Evolutionary conservation across 1,140 invertebrate species (phyloP), one percentile per base, ranked within the genome.

Genomic region (Euura saliciscinereae): DNA sequence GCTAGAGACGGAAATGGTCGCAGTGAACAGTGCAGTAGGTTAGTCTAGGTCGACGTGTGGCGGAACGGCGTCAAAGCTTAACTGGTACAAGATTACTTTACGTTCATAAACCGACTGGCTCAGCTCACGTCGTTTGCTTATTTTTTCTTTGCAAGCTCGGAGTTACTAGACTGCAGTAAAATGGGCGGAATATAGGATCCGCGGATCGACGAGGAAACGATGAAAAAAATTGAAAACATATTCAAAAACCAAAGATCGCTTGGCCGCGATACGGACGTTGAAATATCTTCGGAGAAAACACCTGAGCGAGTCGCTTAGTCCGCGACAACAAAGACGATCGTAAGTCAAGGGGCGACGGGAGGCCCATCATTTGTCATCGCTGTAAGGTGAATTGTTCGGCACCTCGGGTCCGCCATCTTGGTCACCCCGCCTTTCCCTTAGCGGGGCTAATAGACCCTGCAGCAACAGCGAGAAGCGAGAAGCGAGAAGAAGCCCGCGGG

Each of bases 361-460:
- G 44, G 69, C 67, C 65, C 43, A 72, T 79, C 78, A 76, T 79
- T 79, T 79, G 78, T 79, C 78, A 79, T 79, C 77, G 75, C 68
- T 68, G 72, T 46, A 46, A 69, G 51, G 65, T 73, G 76, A 64
- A 79, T 79, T 79, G 75, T 79, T 79, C 72, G 76, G 68, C 73
- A 46, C 10, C 46, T 7, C 66, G 42, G 73, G 51, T 71, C 73
- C 76, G 78, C 73, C 78, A 76, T 78, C 70, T 76, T 78, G 70
- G 65, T 51, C 46, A 51, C 64, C 74, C 73, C 75, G 70, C 74
- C 76, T 74, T 70, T 65, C 65, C 44, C 51, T 59, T 11, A 28
- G 13, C 68, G 77, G 72, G 75, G 72, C 74, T 80, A 79, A 80
- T 80, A 77, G 79, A 77, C 74, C 70, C 73, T 59, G 59, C 70